phyloP scores from a whole-genome alignment of 2,797 vertebrate species.

The Enteromius paludinosus region DNA sequence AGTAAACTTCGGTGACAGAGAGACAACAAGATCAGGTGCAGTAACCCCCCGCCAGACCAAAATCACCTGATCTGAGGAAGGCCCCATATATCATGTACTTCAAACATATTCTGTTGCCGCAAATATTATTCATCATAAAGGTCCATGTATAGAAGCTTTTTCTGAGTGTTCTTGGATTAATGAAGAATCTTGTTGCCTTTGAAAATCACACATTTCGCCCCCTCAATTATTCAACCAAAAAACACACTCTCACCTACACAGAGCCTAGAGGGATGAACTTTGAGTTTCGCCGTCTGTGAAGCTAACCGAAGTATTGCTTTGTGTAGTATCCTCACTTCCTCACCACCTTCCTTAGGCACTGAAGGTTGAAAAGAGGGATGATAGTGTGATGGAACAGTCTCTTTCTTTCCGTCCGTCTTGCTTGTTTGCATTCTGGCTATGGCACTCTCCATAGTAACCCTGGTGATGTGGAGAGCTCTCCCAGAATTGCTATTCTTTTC shows the following conservation, averaged over 20 bases:
- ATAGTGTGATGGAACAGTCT: constrained; percentile 72
- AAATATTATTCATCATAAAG: constrained; percentile 22
- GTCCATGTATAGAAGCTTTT: constrained; percentile 66
- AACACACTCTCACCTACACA: constrained; percentile 49
- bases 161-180: constrained; percentile 78
- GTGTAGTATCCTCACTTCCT: constrained; percentile 62
- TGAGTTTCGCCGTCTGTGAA: constrained; percentile 52
- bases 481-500: constrained; percentile 9
- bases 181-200: constrained; percentile 72
- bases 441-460: constrained; percentile 36
- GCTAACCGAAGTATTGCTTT: constrained; percentile 63
- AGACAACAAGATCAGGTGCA: constrained; percentile 42
- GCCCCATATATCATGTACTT: background rate
- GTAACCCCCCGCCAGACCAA: constrained; percentile 57
- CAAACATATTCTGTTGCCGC: background rate
- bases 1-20: constrained; percentile 2
- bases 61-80: constrained; percentile 17
- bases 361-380: constrained; percentile 65
- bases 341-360: constrained; percentile 61
- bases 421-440: constrained; percentile 60
- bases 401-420: constrained; percentile 59
- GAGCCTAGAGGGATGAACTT: constrained; percentile 65
- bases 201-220: constrained; percentile 67
- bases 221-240: constrained; percentile 46
- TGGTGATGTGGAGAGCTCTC: constrained; percentile 37